Evolutionary conservation across 2,888 invertebrate species (phyloP).

Genomic region (Ichneumoninae sp.): DNA sequence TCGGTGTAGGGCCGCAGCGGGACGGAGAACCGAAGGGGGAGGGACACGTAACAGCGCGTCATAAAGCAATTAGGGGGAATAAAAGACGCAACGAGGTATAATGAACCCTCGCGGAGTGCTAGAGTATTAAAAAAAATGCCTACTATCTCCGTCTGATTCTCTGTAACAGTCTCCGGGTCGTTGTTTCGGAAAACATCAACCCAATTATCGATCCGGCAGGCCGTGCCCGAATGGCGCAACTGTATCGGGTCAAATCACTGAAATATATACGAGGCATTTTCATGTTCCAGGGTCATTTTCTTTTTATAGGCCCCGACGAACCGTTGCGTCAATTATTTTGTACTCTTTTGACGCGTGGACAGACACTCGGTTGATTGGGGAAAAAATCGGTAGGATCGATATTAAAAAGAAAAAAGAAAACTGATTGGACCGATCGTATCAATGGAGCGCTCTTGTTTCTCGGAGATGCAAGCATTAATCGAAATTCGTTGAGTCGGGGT

Average conservation of each 20-base stretch:
- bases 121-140: constrained; percentile 41
- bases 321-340: too few relatives aligned
- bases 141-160: not conserved
- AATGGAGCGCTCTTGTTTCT: too few relatives aligned
- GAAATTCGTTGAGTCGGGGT: too few relatives aligned
- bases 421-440: too few relatives aligned
- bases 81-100: constrained; percentile 71
- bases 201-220: constrained; percentile 65
- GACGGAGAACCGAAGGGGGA: constrained; percentile 24
- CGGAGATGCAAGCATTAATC: too few relatives aligned
- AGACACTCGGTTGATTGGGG: too few relatives aligned
- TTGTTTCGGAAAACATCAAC: constrained; percentile 63
- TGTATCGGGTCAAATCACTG: not conserved
- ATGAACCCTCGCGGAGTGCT: constrained; percentile 69
- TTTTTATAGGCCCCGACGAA: not conserved
- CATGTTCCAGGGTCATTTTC: not conserved
- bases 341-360: too few relatives aligned
- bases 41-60: constrained; percentile 67
- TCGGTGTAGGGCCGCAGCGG: constrained; percentile 51
- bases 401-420: too few relatives aligned
- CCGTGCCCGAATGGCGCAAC: constrained; percentile 28
- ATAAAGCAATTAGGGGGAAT: constrained; percentile 74
- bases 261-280: not conserved
- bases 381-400: too few relatives aligned
- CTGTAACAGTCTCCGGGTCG: constrained; percentile 31